Evolutionary conservation across 1,140 invertebrate species (phyloP), one percentile per base, ranked within the genome.

Genomic region (Battus philenor): DNA sequence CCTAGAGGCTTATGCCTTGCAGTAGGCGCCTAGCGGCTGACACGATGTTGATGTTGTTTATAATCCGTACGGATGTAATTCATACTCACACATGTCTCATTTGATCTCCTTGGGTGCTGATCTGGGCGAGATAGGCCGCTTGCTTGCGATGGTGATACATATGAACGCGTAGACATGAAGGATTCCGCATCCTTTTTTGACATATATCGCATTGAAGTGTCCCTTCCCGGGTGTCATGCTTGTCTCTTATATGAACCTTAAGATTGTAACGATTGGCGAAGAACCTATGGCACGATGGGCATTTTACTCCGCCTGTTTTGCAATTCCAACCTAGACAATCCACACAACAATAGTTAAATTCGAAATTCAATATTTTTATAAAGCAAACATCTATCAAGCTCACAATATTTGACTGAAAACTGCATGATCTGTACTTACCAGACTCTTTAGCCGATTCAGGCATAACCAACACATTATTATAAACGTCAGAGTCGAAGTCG

Each of bases 211-310:
- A 90, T 48, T 87, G 85, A 10, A 89, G 62, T 1, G 83, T 83
- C 10, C 80, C 83, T 47, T 86, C 85, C 39, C 86, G 77, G 0
- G 81, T 86, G 62, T 88, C 88, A 54, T 89, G 89, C 58, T 89
- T 89, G 62, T 90, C 89, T 2, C 88, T 74, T 38, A 89, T 86
- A 63, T 90, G 88, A n/a, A 89, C 87, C 63, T 89, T 89, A 52
- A 90, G 58, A 62, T 89, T 90, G 75, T 89, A 89, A 7, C 87
- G 86, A 66, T 89, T 90, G n/a, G 87, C 88, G 66, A 90, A 90
- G 68, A 87, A 87, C 46, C 88, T 77, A 51, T 87, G 86, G 54
- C 89, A 90, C 45, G 87, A 86, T 0, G 87, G 86, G 62, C 89
- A 90, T 50, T 88, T 88, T 7, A 88, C 87, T 32, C 87, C 86